These are phyloP conservation scores for Drosophila erecta DNA, from an alignment of 1,140 invertebrate species.

Conservation along the genomic window DNA sequence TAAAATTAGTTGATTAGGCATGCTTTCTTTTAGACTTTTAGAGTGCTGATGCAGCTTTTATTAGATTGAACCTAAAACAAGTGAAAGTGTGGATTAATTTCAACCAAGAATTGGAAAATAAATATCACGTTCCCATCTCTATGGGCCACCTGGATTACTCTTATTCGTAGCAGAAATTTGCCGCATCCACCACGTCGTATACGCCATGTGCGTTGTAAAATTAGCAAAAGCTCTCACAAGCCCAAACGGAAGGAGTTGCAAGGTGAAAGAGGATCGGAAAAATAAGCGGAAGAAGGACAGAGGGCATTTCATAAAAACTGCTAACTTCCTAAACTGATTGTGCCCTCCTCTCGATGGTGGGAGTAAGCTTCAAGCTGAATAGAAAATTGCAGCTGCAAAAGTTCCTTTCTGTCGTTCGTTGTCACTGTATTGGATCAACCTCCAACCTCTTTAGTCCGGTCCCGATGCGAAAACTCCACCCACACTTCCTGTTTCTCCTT, in stretches of 20 bases:
- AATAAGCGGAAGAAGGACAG: not conserved
- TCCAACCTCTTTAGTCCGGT: slow-evolving; percentile 10
- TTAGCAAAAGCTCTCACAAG: slow-evolving; percentile 36
- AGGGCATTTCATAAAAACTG: slow-evolving; percentile 34
- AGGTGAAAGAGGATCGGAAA: not conserved
- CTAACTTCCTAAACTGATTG: slow-evolving; percentile 42
- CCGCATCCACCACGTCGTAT: slow-evolving; percentile 45
- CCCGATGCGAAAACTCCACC: slow-evolving; percentile 25
- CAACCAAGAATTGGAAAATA: too few species aligned
- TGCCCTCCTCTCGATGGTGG: slow-evolving; percentile 10
- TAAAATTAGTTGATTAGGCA: too few species aligned
- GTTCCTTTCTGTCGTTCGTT: slow-evolving; percentile 21
- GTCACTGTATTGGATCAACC: slow-evolving; percentile 45
- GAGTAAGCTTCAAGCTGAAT: slow-evolving; percentile 49
- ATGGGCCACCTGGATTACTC: not conserved
- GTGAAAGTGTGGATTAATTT: too few species aligned
- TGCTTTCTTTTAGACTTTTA: too few species aligned
- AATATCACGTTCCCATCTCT: not conserved
- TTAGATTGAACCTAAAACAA: too few species aligned
- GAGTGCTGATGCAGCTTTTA: too few species aligned
- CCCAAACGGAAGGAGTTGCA: slow-evolving; percentile 12
- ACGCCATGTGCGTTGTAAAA: slow-evolving; percentile 49
- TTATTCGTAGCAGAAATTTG: slow-evolving; percentile 3
- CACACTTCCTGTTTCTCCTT: slow-evolving; percentile 24
- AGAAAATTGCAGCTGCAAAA: slow-evolving; percentile 61